Evolutionary conservation across 2,113 vertebrate species (phyloP), one percentile per base, ranked within the genome.

Genomic region (Pseudonaja textilis): DNA sequence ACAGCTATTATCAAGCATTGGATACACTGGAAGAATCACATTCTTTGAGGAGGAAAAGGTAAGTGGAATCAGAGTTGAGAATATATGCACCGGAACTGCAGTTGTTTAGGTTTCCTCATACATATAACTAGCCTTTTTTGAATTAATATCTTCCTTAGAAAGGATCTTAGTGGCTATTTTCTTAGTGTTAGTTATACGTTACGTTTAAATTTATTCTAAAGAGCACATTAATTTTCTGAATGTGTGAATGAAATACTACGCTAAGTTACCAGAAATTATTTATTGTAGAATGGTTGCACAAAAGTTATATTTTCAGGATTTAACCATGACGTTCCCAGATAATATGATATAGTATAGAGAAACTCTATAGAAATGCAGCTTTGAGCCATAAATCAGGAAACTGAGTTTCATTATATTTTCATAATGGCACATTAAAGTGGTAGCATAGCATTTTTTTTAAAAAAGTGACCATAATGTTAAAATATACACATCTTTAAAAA

Each of bases 191-290:
- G 69, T 34, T 34, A 34, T 74, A 16, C 96, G 91, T 96, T 96
- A 96, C 88, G 94, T 90, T 96, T 91, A 92, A 89, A 96, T 94
- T 94, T 93, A 94, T 94, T 92, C 90, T 39, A 91, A 3, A 69
- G 45, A 90, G 61, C 0, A 3, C 93, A 92, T 92, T 91, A 89
- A 94, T 96, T 96, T 89, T 91, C 86, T 57, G 1, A 54, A 93
- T 0, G 29, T 29, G 90, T 90, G 93, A 81, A 22, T 87, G 34
- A 94, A 96, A 96, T 64, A 93, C 1, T 0, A 90, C 92, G 89
- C 87, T 4, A 26, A 93, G 94, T 89, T 96, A 61, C 87, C 92
- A 64, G 92, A 95, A 96, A 95, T 95, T 92, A 92, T 9, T 18
- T 92, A 93, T 96, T 93, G 64, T 89, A 92, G 93, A 94, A 95